Base-by-base conservation (phyloP, 2,888 invertebrate species). In the Stenotaenia linearis region DNA sequence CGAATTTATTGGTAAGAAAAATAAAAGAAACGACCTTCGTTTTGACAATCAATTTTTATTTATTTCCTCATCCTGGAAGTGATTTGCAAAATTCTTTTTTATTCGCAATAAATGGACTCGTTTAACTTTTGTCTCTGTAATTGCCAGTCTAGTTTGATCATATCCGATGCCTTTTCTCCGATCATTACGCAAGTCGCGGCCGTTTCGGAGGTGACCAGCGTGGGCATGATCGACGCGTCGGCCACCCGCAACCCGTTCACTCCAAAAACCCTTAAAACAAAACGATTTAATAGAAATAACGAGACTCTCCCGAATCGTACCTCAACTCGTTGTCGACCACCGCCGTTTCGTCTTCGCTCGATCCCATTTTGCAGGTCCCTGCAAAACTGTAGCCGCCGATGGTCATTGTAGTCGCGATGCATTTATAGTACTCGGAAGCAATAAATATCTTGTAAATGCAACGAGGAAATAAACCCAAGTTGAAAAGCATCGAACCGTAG, bases 351-450 rank as follows among this genome's bases (percentile, higher is more conserved):
- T 80, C 80, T 21, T 10, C 21, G 12, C 25, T n/a, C 6, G 77
- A 56, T 23, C 80, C 80, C 80, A 80, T 80, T 80, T 78, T 80
- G 21, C 75, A 40, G 3, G 78, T 37, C 28, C 80, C 78, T 21
- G 35, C 78, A 0, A 15, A 21, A 23, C 77, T 32, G 37, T 37
- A 80, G 7, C 28, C 69, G 0, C 77, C 61, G 7, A 40, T 28
- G 6, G 78, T 25, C 61, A 78, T 35, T 23, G 28, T 45, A 15
- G 61, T 25, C 9, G 69, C 69, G 18, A 78, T 37, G 28, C 80
- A 80, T 30, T 32, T 21, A 28, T 28, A 69, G 32, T 80, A 80
- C 1, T 80, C 79, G 74, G 23, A 61, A 61, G 61, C 25, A 10
- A 61, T 5, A 6, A 25, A 5, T 2, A 28, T 12, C 15, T 61